These are phyloP conservation scores for Polymixis lichenea DNA, from an alignment of 2,888 invertebrate genomes.

Conservation along the genomic window DNA sequence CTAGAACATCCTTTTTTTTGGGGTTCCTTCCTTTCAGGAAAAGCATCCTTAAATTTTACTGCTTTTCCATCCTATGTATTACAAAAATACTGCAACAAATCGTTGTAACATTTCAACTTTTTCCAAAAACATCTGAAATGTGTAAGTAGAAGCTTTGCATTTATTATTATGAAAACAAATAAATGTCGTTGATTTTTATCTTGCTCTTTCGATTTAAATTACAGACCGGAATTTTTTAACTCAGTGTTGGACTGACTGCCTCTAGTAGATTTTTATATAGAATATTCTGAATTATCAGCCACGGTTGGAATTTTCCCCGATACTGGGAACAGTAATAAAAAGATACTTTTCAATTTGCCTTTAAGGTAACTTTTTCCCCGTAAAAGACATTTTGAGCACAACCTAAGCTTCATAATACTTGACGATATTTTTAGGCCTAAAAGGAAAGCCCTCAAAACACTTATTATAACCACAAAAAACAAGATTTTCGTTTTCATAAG, in stretches of 20 bases:
- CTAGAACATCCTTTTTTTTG: background rate
- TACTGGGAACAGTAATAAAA: background rate
- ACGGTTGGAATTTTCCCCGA: background rate
- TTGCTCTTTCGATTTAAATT: conserved; percentile 4
- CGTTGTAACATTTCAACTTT: background rate
- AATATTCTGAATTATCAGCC: conserved; percentile 12
- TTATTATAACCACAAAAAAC: conserved; percentile 17
- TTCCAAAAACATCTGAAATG: background rate
- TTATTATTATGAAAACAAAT: background rate
- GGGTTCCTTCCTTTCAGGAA: background rate
- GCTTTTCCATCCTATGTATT: background rate
- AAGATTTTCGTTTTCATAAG: conserved; percentile 38
- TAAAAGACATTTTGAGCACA: conserved; percentile 1
- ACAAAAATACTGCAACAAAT: background rate
- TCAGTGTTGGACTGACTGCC: background rate
- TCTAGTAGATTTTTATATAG: background rate
- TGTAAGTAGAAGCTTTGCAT: background rate
- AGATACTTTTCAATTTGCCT: background rate
- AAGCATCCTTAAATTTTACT: background rate
- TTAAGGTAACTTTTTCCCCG: background rate
- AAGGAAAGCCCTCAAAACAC: conserved; percentile 21
- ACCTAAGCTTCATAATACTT: background rate
- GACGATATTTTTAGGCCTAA: conserved; percentile 1
- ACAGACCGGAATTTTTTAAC: conserved; percentile 5
- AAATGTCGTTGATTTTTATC: background rate